Base-by-base conservation (phyloP, 2,888 invertebrate genomes). In the Netelia inedita region DNA sequence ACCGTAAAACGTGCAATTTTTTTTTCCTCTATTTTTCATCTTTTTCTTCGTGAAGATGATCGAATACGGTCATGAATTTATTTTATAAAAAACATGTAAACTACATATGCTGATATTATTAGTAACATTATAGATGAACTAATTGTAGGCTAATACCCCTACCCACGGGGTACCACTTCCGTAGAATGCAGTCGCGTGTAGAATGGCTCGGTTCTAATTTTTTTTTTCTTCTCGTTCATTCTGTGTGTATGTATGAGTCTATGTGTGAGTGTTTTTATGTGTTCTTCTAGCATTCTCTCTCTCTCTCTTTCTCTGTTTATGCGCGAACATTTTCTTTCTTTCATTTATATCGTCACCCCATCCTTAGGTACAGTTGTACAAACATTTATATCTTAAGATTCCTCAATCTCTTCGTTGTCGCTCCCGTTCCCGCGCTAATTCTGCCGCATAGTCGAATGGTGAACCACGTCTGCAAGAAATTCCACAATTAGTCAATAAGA, bases 31-130 rank as follows among this genome's bases (percentile, higher is more conserved):
- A 1, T 19, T 66, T 43, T 8, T 21, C 5, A n/a, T 14, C n/a
- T 11, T 53, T 63, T 59, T 55, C 53, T 41, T 76, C 41, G 53
- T 16, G 35, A 76, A 63, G 19, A 69, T 59, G 28, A 76, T 71
- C 57, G 53, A 80, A 81, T 82, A 76, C 75, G 80, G 79, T 81
- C 74, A 79, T 86, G 76, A 79, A 79, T 93, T 92, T 91, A 92
- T 92, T 92, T 91, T 92, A 91, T 91, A 93, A 92, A 92, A 92
- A 92, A 91, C 91, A 91, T 91, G 90, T 90, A 90, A 92, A 92
- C 92, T 93, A 93, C 92, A 92, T 46, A 46, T 86, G 88, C 88
- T 90, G 89, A 86, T 65, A 89, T 90, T 78, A 86, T 85, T 76
- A 65, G 68, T 79, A 85, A 85, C 79, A 75, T 85, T 74, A 90